A percentile compares a stretch with the other conserved stretches of the same genome.
Conservation (phyloP, 1,140 invertebrate genomes). For the Aleiodes sp. region DNA sequence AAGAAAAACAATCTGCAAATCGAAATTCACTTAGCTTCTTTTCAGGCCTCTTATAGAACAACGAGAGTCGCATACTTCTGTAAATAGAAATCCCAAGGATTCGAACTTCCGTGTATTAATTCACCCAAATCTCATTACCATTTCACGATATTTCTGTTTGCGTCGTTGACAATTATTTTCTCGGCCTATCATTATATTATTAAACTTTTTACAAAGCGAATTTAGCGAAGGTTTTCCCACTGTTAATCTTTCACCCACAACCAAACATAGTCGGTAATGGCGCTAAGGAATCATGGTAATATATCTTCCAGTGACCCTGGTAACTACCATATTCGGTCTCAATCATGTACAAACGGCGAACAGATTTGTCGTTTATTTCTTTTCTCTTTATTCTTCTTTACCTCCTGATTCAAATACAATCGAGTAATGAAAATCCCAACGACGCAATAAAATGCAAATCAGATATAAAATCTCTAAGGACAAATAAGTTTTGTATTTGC, state of each 20-base stretch:
- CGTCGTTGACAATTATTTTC: too few species aligned
- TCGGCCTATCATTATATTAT: too few species aligned
- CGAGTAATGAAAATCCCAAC: constrained; percentile 17
- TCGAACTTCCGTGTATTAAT: constrained; percentile 34
- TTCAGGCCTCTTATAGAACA: too few species aligned
- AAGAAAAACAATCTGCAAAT: too few species aligned
- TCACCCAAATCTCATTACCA: constrained; percentile 14
- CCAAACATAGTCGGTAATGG: constrained; percentile 46
- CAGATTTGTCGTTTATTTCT: constrained; percentile 25
- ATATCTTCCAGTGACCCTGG: constrained; percentile 32
- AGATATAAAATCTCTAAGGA: background rate
- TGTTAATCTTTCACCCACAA: constrained; percentile 42
- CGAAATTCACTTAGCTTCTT: too few species aligned
- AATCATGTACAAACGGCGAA: constrained; percentile 29
- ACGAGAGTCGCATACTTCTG: constrained; percentile 30
- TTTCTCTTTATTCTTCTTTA: background rate
- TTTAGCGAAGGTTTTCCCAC: constrained; percentile 35
- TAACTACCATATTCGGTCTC: constrained; percentile 30
- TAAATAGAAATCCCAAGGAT: constrained; percentile 56
- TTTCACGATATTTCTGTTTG: background rate
- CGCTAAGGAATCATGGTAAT: constrained; percentile 30
- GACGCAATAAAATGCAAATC: constrained; percentile 26
- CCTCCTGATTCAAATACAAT: background rate
- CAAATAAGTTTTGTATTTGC: background rate
- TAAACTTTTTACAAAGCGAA: constrained; percentile 7